phyloP scores from a whole-genome alignment of 23 tunicate species.

The Styela plicata region DNA sequence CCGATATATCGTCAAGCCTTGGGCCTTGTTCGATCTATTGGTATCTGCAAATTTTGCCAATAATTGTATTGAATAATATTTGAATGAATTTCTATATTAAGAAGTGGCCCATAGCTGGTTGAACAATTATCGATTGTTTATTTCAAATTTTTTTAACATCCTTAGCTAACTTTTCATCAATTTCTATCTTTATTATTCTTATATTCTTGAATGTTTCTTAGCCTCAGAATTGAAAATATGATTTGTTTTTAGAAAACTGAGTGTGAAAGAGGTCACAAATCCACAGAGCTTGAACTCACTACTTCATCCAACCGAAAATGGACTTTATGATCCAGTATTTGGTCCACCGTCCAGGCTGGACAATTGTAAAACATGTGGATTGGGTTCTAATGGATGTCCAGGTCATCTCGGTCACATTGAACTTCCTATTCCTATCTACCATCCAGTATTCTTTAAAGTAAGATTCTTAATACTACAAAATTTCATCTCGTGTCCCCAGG shows the following conservation, averaged over 20 bases:
- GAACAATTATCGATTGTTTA: too few species aligned
- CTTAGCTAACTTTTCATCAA: too few species aligned
- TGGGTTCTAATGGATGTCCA: constrained; percentile 45
- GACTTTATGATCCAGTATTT: constrained; percentile 74
- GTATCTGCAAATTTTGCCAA: too few species aligned
- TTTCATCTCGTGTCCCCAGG: too few species aligned
- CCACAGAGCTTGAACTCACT: constrained; percentile 64
- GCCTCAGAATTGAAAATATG: neutral
- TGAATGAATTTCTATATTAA: too few species aligned
- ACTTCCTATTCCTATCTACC: constrained; percentile 78
- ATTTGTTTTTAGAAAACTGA: neutral
- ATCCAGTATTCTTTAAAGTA: constrained; percentile 84
- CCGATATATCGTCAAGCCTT: too few species aligned
- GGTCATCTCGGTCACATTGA: constrained; percentile 90
- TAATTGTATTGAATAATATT: too few species aligned
- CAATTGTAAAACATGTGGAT: constrained; percentile 70
- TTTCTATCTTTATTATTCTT: too few species aligned
- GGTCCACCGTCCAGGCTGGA: constrained; percentile 61
- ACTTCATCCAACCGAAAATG: constrained; percentile 57
- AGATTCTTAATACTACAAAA: constrained; percentile 9
- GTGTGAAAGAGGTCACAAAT: constrained; percentile 55
- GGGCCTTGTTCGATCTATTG: too few species aligned
- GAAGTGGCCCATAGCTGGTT: too few species aligned
- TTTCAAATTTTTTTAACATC: too few species aligned
- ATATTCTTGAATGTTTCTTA: too few species aligned